Evolutionary conservation across 2,797 vertebrate species (phyloP).

Genomic region (Rhynchotus rufescens): DNA sequence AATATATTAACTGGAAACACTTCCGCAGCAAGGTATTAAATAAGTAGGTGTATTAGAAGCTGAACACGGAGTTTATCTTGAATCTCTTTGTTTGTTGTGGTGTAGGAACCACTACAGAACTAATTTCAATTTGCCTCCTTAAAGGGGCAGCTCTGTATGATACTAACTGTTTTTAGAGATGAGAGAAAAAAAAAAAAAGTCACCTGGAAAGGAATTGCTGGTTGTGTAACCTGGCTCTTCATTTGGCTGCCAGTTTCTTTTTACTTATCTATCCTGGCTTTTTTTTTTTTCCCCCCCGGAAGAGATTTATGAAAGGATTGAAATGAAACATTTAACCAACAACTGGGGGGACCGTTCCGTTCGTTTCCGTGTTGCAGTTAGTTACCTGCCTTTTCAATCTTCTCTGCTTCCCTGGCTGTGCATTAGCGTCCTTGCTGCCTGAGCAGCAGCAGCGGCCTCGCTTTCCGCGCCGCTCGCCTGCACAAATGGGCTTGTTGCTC

Average conservation of each 20-base stretch:
- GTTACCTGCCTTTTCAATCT: neutral
- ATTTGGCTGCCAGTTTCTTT: neutral
- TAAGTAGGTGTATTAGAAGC: neutral
- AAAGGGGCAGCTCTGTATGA: neutral
- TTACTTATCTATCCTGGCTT: neutral
- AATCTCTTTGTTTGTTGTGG: neutral
- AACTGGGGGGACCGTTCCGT: neutral
- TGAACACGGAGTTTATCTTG: neutral
- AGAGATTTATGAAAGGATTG: neutral
- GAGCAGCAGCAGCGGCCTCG: neutral
- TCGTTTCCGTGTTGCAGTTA: neutral
- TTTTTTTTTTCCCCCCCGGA: neutral
- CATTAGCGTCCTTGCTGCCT: neutral
- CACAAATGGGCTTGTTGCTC: constrained; percentile 32
- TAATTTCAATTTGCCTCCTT: neutral
- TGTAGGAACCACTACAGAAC: neutral
- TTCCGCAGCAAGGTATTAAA: neutral
- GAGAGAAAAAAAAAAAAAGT: neutral
- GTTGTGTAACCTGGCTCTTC: neutral
- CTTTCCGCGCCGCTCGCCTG: neutral
- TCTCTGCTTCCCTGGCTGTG: neutral
- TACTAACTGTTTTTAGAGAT: neutral
- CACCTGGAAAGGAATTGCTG: neutral
- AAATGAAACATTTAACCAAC: neutral
- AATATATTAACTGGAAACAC: neutral